Evolutionary conservation across 2,888 invertebrate genomes (phyloP), one percentile per base, ranked within the genome.

Genomic region (Trilocha varians): DNA sequence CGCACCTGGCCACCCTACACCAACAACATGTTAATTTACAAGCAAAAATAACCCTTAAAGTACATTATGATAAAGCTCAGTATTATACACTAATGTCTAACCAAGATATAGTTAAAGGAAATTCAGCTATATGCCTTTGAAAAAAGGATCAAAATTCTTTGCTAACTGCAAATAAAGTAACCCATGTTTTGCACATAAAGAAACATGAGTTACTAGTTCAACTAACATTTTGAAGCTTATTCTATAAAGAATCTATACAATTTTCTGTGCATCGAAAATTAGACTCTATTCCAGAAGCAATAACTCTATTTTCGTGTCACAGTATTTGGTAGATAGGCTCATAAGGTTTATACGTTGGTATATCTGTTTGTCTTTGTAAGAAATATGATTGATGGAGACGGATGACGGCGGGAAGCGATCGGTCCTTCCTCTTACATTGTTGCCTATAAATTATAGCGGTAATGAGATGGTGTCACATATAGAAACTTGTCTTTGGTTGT

Each of bases 171-270:
- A 1, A 3, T 43, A 45, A 41, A 41, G 46, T 49, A 50, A 34
- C 67, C 69, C 65, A 69, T 72, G 70, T 70, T 68, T 62, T 59
- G 57, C 59, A 57, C 63, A 65, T 66, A 65, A 65, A 62, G 65
- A 70, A 70, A 74, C 71, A 69, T 70, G 68, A 65, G 65, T 65
- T 56, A 59, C 63, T 69, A 62, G 67, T 68, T 62, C 56, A 65
- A 63, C 25, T 25, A 25, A 25, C 25, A 25, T 25, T 2, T 25
- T 25, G 25, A 11, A 9, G 25, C 6, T 25, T 9, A 9, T 25
- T 25, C 25, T 25, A 11, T 9, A 25, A 25, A 25, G 25, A 6
- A 6, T 9, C 25, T 9, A 25, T 9, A 9, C 8, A 9, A 9
- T 25, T 25, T 25, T 25, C 11, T 11, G 25, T 18, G 8, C 18